A percentile compares a stretch with the other conserved stretches of the same genome.
Conservation (phyloP, 2,113 vertebrate species). For the Sander vitreus region DNA sequence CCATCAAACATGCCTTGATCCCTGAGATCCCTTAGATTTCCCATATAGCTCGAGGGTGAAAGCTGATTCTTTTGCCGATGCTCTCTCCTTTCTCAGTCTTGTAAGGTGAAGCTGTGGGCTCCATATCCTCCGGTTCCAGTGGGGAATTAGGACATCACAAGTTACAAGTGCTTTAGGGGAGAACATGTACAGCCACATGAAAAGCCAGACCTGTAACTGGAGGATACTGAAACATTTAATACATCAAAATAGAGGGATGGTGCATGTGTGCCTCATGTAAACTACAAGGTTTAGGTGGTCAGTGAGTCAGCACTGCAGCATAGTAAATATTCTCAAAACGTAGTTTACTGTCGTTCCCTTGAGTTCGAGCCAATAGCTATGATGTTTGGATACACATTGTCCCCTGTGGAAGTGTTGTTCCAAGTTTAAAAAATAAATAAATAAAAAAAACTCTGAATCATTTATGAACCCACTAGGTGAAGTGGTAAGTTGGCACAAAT, state of each 20-base stretch:
- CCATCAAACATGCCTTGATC: constrained; percentile 66
- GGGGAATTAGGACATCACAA: constrained; percentile 37
- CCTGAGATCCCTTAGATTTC: constrained; percentile 65
- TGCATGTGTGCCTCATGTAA: constrained; percentile 1
- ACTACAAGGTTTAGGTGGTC: not conserved
- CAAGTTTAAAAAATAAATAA: not conserved
- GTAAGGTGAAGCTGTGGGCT: constrained; percentile 52
- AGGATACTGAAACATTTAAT: constrained; percentile 8
- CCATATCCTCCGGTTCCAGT: constrained; percentile 11
- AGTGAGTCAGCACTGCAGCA: constrained; percentile 2
- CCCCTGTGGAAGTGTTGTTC: not conserved
- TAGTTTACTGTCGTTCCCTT: constrained; percentile 13
- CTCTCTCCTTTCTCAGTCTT: constrained; percentile 42
- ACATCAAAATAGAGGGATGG: not conserved
- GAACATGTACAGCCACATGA: constrained; percentile 21
- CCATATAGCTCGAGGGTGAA: constrained; percentile 48
- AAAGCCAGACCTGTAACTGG: constrained; percentile 20
- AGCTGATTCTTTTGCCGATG: constrained; percentile 59
- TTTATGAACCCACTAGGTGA: not conserved
- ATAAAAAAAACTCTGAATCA: not conserved
- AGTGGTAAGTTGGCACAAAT: constrained; percentile 2
- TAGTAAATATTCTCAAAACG: not conserved
- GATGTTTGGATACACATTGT: constrained; percentile 13
- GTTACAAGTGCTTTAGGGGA: constrained; percentile 27
- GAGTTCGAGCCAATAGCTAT: not conserved